These are phyloP conservation scores for Sogatella furcifera DNA, from an alignment of 1,140 invertebrate species.

Conservation along the genomic window DNA sequence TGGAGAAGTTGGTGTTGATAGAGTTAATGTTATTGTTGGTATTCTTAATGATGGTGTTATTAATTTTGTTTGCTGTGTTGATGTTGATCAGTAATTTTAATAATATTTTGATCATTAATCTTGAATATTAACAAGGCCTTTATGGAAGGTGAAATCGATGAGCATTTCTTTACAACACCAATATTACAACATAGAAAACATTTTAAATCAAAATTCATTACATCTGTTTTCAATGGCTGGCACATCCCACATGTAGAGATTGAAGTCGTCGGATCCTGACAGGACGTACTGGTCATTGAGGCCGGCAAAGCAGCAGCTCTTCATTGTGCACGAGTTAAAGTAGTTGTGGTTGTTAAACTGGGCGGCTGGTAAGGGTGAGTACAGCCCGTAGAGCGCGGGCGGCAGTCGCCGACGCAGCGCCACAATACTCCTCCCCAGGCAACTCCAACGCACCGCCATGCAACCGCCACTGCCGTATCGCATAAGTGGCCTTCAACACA, in stretches of 20 bases:
- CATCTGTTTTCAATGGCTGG: constrained; percentile 47
- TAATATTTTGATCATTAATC: too few species aligned
- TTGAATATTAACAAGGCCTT: too few species aligned
- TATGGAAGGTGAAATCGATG: too few species aligned
- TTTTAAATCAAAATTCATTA: too few species aligned
- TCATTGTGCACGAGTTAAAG: constrained; percentile 95
- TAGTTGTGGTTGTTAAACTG: constrained; percentile 88
- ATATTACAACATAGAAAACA: too few species aligned
- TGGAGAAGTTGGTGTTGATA: too few species aligned
- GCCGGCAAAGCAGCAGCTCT: constrained; percentile 90
- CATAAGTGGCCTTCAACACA: constrained; percentile 33
- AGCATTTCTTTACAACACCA: too few species aligned
- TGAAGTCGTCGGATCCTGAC: constrained; percentile 91
- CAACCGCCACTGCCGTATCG: constrained; percentile 46
- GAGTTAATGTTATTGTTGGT: too few species aligned
- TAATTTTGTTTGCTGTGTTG: too few species aligned
- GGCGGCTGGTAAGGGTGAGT: constrained; percentile 52
- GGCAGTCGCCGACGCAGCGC: constrained; percentile 71
- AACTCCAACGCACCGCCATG: constrained; percentile 85
- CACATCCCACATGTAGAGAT: constrained; percentile 89
- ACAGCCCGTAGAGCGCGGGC: constrained; percentile 67
- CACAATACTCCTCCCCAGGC: constrained; percentile 63
- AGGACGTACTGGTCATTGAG: constrained; percentile 77
- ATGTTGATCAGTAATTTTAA: too few species aligned
- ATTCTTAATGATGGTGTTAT: too few species aligned